Percentiles rank a stretch among this genome's conserved stretches.
Evolutionary conservation across 2,113 vertebrate genomes (phyloP).

Genomic region (Columba livia): DNA sequence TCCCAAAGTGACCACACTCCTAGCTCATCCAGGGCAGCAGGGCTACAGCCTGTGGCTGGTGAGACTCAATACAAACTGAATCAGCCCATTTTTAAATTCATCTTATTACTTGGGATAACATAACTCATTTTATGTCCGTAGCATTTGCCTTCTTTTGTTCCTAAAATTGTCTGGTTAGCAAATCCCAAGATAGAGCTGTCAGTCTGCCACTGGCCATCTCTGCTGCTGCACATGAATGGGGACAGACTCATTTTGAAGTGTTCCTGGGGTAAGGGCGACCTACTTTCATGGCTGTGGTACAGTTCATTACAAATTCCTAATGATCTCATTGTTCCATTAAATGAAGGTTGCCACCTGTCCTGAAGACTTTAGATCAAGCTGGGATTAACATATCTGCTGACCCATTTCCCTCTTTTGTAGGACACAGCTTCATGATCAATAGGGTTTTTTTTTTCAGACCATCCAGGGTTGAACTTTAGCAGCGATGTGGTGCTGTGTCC

Average conservation of each 20-base stretch:
- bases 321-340: slow-evolving; percentile 62
- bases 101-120: not conserved
- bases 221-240: not conserved
- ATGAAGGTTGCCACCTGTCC: slow-evolving; percentile 62
- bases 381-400: slow-evolving; percentile 38
- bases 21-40: not conserved
- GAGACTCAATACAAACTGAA: not conserved
- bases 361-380: slow-evolving; percentile 39
- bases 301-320: slow-evolving; percentile 56
- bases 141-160: not conserved
- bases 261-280: slow-evolving; percentile 50
- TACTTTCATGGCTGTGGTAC: not conserved
- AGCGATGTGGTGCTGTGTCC: not conserved
- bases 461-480: not conserved
- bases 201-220: slow-evolving; percentile 14
- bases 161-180: not conserved
- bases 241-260: not conserved
- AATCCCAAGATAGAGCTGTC: not conserved
- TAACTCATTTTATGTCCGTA: fast-evolving
- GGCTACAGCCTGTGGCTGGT: not conserved
- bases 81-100: not conserved
- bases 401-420: slow-evolving; percentile 48
- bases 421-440: not conserved
- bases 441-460: not conserved
- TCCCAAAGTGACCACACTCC: not conserved